phyloP scores from a whole-genome alignment of 2,797 vertebrate species.

The Huso huso region DNA sequence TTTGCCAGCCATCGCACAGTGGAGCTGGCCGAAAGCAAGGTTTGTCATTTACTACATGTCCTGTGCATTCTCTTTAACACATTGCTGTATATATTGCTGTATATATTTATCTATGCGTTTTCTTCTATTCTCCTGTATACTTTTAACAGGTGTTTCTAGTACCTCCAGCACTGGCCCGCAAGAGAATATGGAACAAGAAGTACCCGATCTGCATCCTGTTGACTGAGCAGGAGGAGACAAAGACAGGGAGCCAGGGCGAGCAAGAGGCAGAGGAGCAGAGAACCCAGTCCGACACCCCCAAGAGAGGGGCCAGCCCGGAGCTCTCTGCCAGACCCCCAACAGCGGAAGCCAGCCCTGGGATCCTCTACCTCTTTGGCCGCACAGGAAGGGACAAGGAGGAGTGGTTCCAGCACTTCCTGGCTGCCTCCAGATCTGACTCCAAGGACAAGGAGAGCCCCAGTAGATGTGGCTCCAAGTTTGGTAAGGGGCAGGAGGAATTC shows the following conservation, averaged over 20 bases:
- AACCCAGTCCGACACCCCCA: slow-evolving; percentile 13
- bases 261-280: slow-evolving; percentile 19
- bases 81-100: too few species aligned
- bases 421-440: slow-evolving; percentile 39
- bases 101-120: too few species aligned
- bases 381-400: slow-evolving; percentile 84
- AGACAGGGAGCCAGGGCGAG: slow-evolving; percentile 27
- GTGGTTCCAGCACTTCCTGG: slow-evolving; percentile 71
- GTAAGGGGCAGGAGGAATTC: slow-evolving; percentile 39
- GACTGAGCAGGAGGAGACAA: slow-evolving; percentile 8
- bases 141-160: slow-evolving; percentile 67
- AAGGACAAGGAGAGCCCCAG: slow-evolving; percentile 32
- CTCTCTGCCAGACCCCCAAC: not conserved
- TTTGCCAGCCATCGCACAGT: slow-evolving; percentile 63
- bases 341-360: slow-evolving; percentile 28
- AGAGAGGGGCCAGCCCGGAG: rapidly evolving
- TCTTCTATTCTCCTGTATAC: not conserved
- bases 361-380: slow-evolving; percentile 74
- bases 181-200: slow-evolving; percentile 82
- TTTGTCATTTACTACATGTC: slow-evolving; percentile 27
- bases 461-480: slow-evolving; percentile 38
- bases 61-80: too few species aligned
- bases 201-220: slow-evolving; percentile 81
- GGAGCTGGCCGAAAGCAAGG: slow-evolving; percentile 66
- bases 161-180: slow-evolving; percentile 69